phyloP scores from a whole-genome alignment of 1,140 invertebrate genomes.

The Drosophila rhopaloa region DNA sequence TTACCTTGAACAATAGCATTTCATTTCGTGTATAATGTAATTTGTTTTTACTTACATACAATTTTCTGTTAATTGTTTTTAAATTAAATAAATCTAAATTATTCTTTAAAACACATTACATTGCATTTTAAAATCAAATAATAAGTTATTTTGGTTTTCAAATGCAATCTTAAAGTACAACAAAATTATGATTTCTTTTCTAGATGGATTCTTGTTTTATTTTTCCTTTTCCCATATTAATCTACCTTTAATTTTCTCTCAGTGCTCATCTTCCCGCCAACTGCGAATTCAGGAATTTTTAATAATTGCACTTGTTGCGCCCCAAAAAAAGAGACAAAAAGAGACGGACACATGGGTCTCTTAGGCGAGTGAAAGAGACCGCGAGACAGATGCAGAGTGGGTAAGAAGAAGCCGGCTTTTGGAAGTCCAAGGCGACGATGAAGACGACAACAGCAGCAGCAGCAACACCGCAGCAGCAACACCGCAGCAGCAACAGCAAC shows the following conservation, averaged over 20 bases:
- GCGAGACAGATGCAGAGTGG: conserved; percentile 44
- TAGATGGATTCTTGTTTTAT: no score
- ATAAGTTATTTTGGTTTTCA: no score
- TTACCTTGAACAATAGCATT: no score
- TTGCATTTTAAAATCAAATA: no score
- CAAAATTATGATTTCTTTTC: no score
- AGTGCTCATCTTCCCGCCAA: conserved; percentile 21
- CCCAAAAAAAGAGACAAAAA: conserved; percentile 53
- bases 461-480: conserved; percentile 39
- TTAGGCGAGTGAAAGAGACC: conserved; percentile 17
- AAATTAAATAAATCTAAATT: no score
- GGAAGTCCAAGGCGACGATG: conserved; percentile 70
- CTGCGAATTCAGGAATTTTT: conserved; percentile 76
- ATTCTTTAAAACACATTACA: no score
- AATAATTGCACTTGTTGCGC: conserved; percentile 83
- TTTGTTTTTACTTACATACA: no score
- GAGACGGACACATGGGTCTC: conserved; percentile 9
- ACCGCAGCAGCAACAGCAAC: conserved; percentile 33
- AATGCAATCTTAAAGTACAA: neutral
- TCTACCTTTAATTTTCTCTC: neutral
- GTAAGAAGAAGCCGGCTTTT: conserved; percentile 64
- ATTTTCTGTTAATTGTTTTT: no score
- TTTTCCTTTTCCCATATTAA: no score
- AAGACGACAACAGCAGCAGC: conserved; percentile 69
- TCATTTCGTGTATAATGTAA: no score